Evolutionary conservation across 2,888 invertebrate species (phyloP).

Genomic region (Bembecia ichneumoniformis): DNA sequence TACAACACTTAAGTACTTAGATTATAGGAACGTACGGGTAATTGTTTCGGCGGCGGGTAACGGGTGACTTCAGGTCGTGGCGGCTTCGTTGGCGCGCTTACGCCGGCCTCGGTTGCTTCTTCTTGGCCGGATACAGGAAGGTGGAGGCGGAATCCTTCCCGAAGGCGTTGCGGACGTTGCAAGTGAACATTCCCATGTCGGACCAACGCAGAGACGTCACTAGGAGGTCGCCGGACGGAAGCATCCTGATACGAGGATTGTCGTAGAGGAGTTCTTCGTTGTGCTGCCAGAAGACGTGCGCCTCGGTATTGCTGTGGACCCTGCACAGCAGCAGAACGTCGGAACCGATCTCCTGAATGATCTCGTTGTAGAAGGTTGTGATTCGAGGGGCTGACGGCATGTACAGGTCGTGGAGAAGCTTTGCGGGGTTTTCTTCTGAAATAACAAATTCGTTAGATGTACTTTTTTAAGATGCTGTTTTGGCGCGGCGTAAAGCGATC

Average conservation of each 20-base stretch:
- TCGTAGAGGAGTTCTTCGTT: conserved; percentile 64
- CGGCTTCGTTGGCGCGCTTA: too few species aligned
- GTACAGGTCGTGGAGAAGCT: conserved; percentile 48
- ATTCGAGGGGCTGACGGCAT: conserved; percentile 63
- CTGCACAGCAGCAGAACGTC: conserved; percentile 79
- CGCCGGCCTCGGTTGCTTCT: conserved; percentile 20
- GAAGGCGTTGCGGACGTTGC: conserved; percentile 77
- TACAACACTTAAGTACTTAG: conserved; percentile 16
- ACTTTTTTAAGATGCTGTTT: too few species aligned
- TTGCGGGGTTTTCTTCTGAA: background rate
- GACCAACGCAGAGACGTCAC: conserved; percentile 80
- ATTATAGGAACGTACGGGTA: conserved; percentile 31
- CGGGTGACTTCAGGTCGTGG: conserved; percentile 5
- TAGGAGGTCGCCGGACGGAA: conserved; percentile 82
- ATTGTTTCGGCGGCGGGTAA: conserved; percentile 18
- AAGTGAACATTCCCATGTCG: conserved; percentile 88
- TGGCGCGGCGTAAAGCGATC: too few species aligned
- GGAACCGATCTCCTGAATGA: conserved; percentile 73
- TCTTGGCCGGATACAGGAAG: conserved; percentile 79
- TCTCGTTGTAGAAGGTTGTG: conserved; percentile 60
- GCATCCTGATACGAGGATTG: conserved; percentile 65
- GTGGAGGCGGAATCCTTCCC: conserved; percentile 76
- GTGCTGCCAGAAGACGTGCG: conserved; percentile 79
- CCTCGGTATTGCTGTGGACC: conserved; percentile 73
- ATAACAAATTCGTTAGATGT: too few species aligned